Evolutionary conservation across 2,797 vertebrate species (phyloP).

Genomic region (Acipenser transmontanus): DNA sequence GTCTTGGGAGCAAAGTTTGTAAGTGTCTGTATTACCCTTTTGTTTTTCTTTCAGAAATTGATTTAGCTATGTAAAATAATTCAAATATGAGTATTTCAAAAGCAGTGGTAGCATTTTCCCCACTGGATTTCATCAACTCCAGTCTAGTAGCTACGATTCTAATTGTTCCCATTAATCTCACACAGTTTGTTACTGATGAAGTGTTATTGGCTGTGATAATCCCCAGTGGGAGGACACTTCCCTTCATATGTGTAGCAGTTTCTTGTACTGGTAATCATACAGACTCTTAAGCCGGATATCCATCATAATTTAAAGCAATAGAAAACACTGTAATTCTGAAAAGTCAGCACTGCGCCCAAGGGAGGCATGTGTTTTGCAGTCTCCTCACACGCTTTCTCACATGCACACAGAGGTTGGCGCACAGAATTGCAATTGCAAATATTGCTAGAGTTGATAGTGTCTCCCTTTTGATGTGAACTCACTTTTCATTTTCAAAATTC

Average conservation of each 20-base stretch:
- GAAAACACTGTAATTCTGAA: neutral
- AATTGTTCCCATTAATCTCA: slow-evolving; percentile 39
- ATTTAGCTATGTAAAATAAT: slow-evolving; percentile 17
- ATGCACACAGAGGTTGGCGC: no score
- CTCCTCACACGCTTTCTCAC: neutral
- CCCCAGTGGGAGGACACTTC: slow-evolving; percentile 19
- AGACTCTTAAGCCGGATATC: neutral
- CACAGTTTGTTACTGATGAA: slow-evolving; percentile 29
- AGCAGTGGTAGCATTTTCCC: slow-evolving; percentile 6
- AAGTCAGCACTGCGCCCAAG: neutral
- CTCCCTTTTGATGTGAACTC: no score
- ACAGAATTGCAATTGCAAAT: no score
- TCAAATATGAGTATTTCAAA: slow-evolving; percentile 7
- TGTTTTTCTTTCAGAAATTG: slow-evolving; percentile 1
- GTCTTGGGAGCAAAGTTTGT: neutral
- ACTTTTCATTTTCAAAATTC: no score
- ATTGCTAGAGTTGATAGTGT: no score
- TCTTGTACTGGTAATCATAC: neutral
- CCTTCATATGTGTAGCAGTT: slow-evolving; percentile 10
- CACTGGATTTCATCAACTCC: slow-evolving; percentile 11
- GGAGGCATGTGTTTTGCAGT: neutral
- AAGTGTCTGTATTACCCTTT: neutral
- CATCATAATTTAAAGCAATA: neutral
- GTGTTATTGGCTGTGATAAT: slow-evolving; percentile 22
- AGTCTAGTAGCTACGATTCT: slow-evolving; percentile 30